phyloP scores from a whole-genome alignment of 2,888 invertebrate species.

The Bugula neritina region DNA sequence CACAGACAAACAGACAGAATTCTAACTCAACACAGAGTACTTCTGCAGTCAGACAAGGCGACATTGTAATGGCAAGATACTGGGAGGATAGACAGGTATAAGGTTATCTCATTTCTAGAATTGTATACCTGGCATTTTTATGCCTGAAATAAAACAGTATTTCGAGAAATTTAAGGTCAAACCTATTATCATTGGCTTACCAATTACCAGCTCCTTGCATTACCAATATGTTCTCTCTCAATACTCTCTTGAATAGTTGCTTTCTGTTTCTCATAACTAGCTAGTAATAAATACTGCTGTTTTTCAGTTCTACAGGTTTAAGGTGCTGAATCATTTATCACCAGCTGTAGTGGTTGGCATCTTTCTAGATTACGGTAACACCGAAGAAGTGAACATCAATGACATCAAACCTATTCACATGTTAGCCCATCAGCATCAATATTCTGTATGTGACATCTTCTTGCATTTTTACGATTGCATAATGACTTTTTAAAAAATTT shows the following conservation, averaged over 20 bases:
- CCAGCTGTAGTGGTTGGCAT: neutral
- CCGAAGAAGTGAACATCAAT: neutral
- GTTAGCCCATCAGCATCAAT: neutral
- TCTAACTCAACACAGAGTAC: neutral
- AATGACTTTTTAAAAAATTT: too few relatives aligned
- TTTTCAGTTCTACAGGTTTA: constrained; percentile 21
- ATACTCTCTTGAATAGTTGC: too few relatives aligned
- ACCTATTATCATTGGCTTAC: too few relatives aligned
- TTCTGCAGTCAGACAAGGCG: neutral
- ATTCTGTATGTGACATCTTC: neutral
- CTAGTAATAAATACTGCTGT: too few relatives aligned
- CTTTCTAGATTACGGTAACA: constrained; percentile 14
- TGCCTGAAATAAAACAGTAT: too few relatives aligned
- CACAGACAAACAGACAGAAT: neutral
- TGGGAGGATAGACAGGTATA: constrained; percentile 24
- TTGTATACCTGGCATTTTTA: too few relatives aligned
- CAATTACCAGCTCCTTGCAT: too few relatives aligned
- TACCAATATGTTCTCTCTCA: too few relatives aligned
- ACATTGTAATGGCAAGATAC: constrained; percentile 2
- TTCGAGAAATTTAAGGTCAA: too few relatives aligned
- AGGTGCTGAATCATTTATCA: neutral
- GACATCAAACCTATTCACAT: neutral
- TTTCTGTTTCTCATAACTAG: too few relatives aligned
- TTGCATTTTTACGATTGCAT: too few relatives aligned
- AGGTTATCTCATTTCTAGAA: too few relatives aligned